These are phyloP conservation scores for Xestia sexstrigata DNA, from an alignment of 2,888 invertebrate species.

Conservation along the genomic window DNA sequence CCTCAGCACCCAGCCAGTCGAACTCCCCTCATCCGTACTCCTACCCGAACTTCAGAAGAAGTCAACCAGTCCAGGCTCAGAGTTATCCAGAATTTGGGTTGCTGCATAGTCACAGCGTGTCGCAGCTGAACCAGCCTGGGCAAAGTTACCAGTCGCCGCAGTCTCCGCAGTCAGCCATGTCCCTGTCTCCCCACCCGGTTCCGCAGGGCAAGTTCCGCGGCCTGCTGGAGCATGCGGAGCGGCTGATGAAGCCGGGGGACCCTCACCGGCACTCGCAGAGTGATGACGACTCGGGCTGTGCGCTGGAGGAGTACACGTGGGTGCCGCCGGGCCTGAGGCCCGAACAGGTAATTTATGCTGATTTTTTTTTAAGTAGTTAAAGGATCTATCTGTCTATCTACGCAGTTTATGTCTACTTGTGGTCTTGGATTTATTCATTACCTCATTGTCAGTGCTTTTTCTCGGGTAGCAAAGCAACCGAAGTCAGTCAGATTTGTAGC, in stretches of 20 bases:
- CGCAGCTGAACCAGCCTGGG: conserved; percentile 79
- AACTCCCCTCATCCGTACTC: conserved; percentile 86
- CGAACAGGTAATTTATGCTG: conserved; percentile 96
- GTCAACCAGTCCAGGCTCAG: conserved; percentile 75
- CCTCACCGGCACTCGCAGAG: conserved; percentile 97
- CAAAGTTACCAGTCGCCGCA: conserved; percentile 83
- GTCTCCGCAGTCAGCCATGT: conserved; percentile 87
- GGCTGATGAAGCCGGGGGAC: conserved; percentile 92
- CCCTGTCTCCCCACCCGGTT: conserved; percentile 86
- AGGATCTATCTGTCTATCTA: not conserved
- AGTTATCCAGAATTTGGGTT: conserved; percentile 80
- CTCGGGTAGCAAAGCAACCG: too few species aligned
- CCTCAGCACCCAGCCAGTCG: conserved; percentile 83
- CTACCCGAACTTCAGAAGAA: conserved; percentile 83
- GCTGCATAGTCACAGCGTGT: conserved; percentile 80
- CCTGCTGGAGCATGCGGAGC: conserved; percentile 88
- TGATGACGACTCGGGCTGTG: conserved; percentile 99
- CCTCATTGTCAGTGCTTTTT: too few species aligned
- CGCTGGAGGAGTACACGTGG: conserved; percentile 99
- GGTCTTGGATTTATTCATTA: not conserved
- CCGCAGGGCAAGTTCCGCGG: conserved; percentile 87
- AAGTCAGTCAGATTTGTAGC: not conserved
- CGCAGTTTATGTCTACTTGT: not conserved
- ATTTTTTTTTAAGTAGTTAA: not conserved
- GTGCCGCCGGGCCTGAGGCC: conserved; percentile 98